Evolutionary conservation across 2,113 vertebrate genomes (phyloP), one percentile per base, ranked within the genome.

Genomic region (Condylura cristata): DNA sequence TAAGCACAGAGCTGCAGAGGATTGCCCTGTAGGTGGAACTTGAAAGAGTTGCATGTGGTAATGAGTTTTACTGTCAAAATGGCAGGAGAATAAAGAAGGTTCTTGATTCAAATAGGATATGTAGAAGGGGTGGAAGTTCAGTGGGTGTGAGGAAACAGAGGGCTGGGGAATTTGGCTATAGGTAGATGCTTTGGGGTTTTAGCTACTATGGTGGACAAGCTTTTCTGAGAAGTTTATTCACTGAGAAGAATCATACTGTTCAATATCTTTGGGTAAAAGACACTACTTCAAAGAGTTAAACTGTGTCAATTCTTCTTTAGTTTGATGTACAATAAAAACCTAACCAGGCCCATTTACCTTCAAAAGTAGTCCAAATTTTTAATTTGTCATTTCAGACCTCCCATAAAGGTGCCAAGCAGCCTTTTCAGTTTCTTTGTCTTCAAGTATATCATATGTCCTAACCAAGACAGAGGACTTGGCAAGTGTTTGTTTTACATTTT

Each of bases 231-330:
- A 58, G 13, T 2, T 10, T 44, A n/a, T 26, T 70, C 16, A 61
- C 11, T 70, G 18, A 65, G 58, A 75, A 90, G 60, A 86, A 56
- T 71, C 37, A 86, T 85, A 30, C 7, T 28, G 12, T 34, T 75
- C 86, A 71, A 12, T 74, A 63, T 56, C 37, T 74, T 92, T 71
- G 71, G 24, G 48, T 46, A 74, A 76, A 53, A 95, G 72, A 28
- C 9, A 68, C 46, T 48, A 66, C 60, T 86, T 87, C 39, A 92
- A 3, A 60, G 17, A 78, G 14, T 88, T 83, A 71, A 95, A 58
- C 39, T 56, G 76, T 30, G 66, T 58, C 28, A 26, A 4, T 51
- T 28, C 9, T 95, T 70, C 51, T 71, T 18, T 51, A 46, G 32
- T 44, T 32, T 74, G 28, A 66, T 48, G 11, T 12, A 76, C 28